phyloP scores from a whole-genome alignment of 2,888 invertebrate species.

The Linnaemya vulpina region DNA sequence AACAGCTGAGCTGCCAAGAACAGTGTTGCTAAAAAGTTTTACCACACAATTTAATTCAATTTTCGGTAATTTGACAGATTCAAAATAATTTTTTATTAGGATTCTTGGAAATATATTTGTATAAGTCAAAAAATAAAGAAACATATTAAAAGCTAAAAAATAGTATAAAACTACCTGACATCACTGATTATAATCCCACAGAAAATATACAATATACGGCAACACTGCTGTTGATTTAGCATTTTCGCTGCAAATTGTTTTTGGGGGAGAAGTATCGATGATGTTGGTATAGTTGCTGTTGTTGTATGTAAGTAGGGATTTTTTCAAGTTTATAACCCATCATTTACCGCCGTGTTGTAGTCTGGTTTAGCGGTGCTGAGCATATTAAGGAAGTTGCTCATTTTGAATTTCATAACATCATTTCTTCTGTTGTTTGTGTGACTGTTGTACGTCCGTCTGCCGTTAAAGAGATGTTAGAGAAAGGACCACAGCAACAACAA shows the following conservation, averaged over 20 bases:
- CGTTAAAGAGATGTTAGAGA: conserved; percentile 43
- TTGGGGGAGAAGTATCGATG: neutral
- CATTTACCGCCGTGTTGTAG: conserved; percentile 57
- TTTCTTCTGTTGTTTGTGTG: conserved; percentile 12
- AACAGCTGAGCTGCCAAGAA: too few relatives aligned
- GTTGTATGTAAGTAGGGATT: neutral
- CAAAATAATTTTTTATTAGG: too few relatives aligned
- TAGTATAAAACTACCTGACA: too few relatives aligned
- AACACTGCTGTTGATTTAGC: neutral
- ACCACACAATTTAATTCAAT: too few relatives aligned
- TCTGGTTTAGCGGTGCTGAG: conserved; percentile 61
- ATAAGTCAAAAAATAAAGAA: too few relatives aligned
- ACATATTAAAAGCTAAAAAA: too few relatives aligned
- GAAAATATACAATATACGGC: too few relatives aligned
- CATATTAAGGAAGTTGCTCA: conserved; percentile 58
- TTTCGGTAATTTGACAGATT: too few relatives aligned
- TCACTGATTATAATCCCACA: too few relatives aligned
- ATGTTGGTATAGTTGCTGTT: too few relatives aligned
- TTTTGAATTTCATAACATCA: conserved; percentile 9
- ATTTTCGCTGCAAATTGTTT: neutral
- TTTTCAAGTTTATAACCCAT: conserved; percentile 39
- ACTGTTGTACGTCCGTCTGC: neutral
- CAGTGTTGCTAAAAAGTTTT: too few relatives aligned
- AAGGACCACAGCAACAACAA: conserved; percentile 31
- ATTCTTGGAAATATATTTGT: too few relatives aligned